Percentiles rank a stretch among this genome's conserved stretches.
phyloP scores from a whole-genome alignment of 2,888 invertebrate species.

The Lymantria dispar region DNA sequence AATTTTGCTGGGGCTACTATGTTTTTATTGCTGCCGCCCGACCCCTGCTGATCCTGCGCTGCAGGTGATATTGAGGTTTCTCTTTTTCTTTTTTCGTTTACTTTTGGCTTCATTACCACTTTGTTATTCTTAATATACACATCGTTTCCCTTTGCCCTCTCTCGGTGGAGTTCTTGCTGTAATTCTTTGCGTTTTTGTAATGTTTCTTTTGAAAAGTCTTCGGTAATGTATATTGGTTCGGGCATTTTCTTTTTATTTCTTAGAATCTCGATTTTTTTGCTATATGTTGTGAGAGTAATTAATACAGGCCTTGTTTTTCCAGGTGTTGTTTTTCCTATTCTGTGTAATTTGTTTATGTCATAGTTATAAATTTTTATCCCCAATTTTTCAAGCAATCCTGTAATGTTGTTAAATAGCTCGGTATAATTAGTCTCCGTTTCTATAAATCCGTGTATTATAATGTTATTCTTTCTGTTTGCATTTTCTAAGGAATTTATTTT shows the following conservation, averaged over 20 bases:
- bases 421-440: too few species aligned
- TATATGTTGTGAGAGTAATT: neutral
- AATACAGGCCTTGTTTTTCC: neutral
- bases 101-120: neutral
- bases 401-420: too few species aligned
- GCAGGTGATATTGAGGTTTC: too few species aligned
- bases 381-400: neutral
- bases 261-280: neutral
- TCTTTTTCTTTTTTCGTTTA: too few species aligned
- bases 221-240: neutral
- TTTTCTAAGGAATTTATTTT: too few species aligned
- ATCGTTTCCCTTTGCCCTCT: neutral
- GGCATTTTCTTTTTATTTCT: neutral
- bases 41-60: too few species aligned
- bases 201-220: neutral
- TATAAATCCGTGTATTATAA: too few species aligned
- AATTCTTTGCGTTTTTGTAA: too few species aligned
- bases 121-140: too few species aligned
- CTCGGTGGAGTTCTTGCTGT: neutral
- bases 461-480: too few species aligned
- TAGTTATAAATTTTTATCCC: neutral
- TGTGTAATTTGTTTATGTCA: constrained; percentile 8
- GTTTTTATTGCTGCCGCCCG: too few species aligned
- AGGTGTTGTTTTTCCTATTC: neutral
- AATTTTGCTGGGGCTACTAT: too few species aligned